Evolutionary conservation across 1,140 invertebrate species (phyloP).

Genomic region (Mamestra configurata): DNA sequence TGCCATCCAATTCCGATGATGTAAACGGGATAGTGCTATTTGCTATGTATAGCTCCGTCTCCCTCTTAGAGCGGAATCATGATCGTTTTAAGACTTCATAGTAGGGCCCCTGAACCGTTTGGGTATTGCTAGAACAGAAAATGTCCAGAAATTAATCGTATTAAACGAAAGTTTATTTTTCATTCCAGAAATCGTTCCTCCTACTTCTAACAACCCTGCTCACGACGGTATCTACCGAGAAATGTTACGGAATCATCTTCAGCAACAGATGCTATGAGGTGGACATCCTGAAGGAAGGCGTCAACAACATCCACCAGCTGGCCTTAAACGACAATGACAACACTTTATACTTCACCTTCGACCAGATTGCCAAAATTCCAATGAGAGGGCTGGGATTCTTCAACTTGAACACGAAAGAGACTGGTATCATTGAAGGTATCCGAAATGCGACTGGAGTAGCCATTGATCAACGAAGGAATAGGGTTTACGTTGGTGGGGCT

Average conservation of each 20-base stretch:
- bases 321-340: constrained; percentile 70
- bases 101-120: not conserved
- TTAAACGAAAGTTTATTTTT: constrained; percentile 7
- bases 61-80: no score
- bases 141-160: not conserved
- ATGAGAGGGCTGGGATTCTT: constrained; percentile 67
- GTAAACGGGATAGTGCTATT: no score
- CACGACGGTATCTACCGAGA: constrained; percentile 60
- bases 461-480: constrained; percentile 71
- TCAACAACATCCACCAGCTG: constrained; percentile 72
- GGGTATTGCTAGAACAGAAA: not conserved
- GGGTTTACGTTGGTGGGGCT: constrained; percentile 73
- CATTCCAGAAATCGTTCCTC: constrained; percentile 61
- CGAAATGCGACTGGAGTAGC: constrained; percentile 74
- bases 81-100: no score
- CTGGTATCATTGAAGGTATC: constrained; percentile 70
- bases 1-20: no score
- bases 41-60: no score
- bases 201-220: constrained; percentile 52
- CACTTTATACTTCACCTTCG: constrained; percentile 74
- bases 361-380: constrained; percentile 62
- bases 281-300: constrained; percentile 75
- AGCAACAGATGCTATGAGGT: constrained; percentile 71
- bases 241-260: constrained; percentile 71
- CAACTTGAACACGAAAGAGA: constrained; percentile 62